Evolutionary conservation across 2,888 invertebrate genomes (phyloP).

Genomic region (Ophion slaviceki): DNA sequence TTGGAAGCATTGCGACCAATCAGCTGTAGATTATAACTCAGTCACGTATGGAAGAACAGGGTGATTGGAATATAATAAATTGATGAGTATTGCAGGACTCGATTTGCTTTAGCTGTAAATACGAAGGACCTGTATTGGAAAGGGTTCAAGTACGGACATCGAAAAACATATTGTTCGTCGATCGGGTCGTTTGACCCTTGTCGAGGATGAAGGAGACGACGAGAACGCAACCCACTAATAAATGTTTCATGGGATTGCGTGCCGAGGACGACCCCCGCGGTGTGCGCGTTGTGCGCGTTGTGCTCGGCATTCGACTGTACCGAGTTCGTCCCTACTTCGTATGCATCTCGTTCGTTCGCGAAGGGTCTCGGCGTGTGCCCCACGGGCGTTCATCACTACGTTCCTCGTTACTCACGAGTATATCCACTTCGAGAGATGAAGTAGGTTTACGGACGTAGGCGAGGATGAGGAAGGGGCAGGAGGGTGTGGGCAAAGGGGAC

Average conservation of each 20-base stretch:
- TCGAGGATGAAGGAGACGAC: conserved; percentile 43
- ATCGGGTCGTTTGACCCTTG: conserved; percentile 65
- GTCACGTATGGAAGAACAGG: neutral
- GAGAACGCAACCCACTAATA: conserved; percentile 71
- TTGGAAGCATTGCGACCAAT: neutral
- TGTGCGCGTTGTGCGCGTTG: conserved; percentile 42
- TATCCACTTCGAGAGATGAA: conserved; percentile 37
- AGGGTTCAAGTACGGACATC: conserved; percentile 4
- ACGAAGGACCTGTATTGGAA: conserved; percentile 4
- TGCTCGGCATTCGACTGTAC: neutral
- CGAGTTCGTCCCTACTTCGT: conserved; percentile 39
- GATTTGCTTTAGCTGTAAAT: neutral
- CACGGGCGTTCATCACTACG: conserved; percentile 65
- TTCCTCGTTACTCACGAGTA: conserved; percentile 61
- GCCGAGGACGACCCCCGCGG: conserved; percentile 60
- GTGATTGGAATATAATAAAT: neutral
- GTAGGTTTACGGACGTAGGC: conserved; percentile 17
- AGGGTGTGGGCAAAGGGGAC: neutral
- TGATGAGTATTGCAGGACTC: neutral
- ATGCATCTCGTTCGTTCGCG: conserved; percentile 60
- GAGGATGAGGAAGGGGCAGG: conserved; percentile 1
- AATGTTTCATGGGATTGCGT: conserved; percentile 72
- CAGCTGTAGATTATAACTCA: neutral
- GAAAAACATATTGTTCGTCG: conserved; percentile 65
- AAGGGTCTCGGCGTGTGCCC: conserved; percentile 65